These are phyloP conservation scores for Aplocera efformata DNA, from an alignment of 2,888 invertebrate genomes.

Conservation along the genomic window DNA sequence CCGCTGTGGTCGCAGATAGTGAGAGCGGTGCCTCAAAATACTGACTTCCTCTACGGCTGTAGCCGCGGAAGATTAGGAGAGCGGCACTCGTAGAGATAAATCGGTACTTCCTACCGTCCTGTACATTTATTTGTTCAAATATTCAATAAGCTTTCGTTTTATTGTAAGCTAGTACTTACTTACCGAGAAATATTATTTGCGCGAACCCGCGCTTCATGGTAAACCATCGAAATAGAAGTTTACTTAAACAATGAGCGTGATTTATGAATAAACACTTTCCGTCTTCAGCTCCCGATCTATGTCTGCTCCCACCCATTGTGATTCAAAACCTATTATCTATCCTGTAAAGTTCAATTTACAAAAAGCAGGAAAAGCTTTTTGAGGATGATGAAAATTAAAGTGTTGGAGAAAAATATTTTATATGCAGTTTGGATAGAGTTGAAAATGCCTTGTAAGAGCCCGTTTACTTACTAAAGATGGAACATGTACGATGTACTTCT, in stretches of 20 bases:
- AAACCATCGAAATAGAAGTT: conserved; percentile 75
- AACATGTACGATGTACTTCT: conserved; percentile 63
- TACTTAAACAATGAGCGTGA: conserved; percentile 75
- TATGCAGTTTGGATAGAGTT: conserved; percentile 26
- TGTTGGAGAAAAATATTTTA: conserved; percentile 5
- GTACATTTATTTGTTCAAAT: conserved; percentile 7
- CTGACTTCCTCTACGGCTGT: too few relatives aligned
- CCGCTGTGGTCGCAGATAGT: too few relatives aligned
- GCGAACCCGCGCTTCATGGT: conserved; percentile 61
- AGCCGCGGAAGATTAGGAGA: too few relatives aligned
- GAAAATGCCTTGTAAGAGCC: conserved; percentile 28
- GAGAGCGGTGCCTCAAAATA: too few relatives aligned
- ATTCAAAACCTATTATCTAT: conserved; percentile 39
- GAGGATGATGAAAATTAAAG: neutral
- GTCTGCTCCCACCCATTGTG: conserved; percentile 30
- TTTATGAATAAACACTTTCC: conserved; percentile 72
- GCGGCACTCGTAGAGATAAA: too few relatives aligned
- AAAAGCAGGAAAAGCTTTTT: conserved; percentile 2
- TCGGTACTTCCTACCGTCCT: too few relatives aligned
- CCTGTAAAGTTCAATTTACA: conserved; percentile 36
- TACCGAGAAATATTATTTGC: conserved; percentile 61
- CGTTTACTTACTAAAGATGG: conserved; percentile 50
- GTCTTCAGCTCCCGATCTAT: conserved; percentile 50
- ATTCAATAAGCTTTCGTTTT: conserved; percentile 50
- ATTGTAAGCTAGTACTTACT: conserved; percentile 38